A percentile compares a stretch with the other conserved stretches of the same genome.
These are phyloP conservation scores for Listronotus oregonensis DNA, from an alignment of 1,140 invertebrate genomes.

Conservation along the genomic window DNA sequence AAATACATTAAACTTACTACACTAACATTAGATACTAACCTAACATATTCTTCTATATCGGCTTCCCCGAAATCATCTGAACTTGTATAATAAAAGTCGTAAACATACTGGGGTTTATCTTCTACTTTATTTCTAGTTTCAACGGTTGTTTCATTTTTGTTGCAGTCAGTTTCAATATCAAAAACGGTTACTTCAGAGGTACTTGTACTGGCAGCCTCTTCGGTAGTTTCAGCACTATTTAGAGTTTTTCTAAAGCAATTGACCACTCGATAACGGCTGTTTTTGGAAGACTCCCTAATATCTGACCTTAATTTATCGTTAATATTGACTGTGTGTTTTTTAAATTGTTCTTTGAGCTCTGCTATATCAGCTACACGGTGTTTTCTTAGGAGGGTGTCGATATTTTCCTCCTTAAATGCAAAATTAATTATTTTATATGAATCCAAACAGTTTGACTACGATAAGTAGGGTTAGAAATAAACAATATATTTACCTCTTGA, in stretches of 20 bases:
- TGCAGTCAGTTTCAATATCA: conserved; percentile 53
- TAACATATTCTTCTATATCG: conserved; percentile 60
- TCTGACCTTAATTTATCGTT: conserved; percentile 58
- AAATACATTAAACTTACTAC: conserved; percentile 15
- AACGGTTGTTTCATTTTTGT: conserved; percentile 33
- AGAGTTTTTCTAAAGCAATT: conserved; percentile 52
- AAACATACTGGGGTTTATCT: conserved; percentile 57
- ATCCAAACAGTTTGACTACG: background rate
- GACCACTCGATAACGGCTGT: conserved; percentile 59
- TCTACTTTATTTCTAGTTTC: conserved; percentile 34
- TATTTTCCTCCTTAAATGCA: conserved; percentile 55
- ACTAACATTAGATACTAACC: conserved; percentile 49
- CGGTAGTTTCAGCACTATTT: conserved; percentile 24
- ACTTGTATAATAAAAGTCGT: conserved; percentile 62
- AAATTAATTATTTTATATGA: conserved; percentile 18
- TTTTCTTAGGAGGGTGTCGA: conserved; percentile 54
- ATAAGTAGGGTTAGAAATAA: background rate
- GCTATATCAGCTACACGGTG: conserved; percentile 39
- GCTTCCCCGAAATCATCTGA: conserved; percentile 61
- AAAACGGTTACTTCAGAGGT: conserved; percentile 49
- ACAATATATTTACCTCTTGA: conserved; percentile 51
- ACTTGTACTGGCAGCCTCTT: conserved; percentile 19
- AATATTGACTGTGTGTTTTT: conserved; percentile 56
- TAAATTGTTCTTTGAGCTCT: conserved; percentile 53
- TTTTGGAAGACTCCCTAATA: conserved; percentile 53